A percentile compares a stretch with the other conserved stretches of the same genome.
phyloP scores from a whole-genome alignment of 1,140 invertebrate genomes.

The Zaprionus ghesquierei region DNA sequence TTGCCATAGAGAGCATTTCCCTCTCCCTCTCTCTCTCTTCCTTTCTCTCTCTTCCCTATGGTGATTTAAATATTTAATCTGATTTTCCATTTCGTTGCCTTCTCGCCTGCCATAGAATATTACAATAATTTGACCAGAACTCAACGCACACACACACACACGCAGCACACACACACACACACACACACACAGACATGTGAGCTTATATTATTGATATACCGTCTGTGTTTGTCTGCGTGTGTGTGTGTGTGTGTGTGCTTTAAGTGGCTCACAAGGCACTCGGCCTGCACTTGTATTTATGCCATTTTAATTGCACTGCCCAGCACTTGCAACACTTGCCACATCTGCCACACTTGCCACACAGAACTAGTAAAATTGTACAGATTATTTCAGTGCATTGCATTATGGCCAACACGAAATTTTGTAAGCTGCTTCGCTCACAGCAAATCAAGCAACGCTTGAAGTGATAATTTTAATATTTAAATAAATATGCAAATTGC shows the following conservation, averaged over 20 bases:
- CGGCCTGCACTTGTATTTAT: slow-evolving; percentile 13
- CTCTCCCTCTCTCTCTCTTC: neutral
- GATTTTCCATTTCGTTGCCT: slow-evolving; percentile 69
- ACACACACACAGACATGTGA: neutral
- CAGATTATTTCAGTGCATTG: slow-evolving; percentile 16
- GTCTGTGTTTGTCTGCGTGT: neutral
- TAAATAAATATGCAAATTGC: neutral
- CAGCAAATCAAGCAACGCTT: neutral
- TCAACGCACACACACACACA: slow-evolving; percentile 8
- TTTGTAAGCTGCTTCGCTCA: neutral
- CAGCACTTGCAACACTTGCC: slow-evolving; percentile 33
- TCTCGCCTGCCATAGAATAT: slow-evolving; percentile 30
- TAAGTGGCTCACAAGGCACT: slow-evolving; percentile 43
- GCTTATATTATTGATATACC: neutral
- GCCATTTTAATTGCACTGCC: slow-evolving; percentile 57
- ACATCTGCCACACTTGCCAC: neutral
- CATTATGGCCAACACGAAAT: slow-evolving; percentile 7
- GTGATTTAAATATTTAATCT: slow-evolving; percentile 79
- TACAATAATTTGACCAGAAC: slow-evolving; percentile 38
- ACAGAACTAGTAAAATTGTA: neutral
- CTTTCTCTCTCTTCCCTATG: neutral
- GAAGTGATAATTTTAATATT: neutral
- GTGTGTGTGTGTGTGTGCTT: slow-evolving; percentile 22
- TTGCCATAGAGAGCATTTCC: neutral
- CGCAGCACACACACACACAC: slow-evolving; percentile 8